Conservation (phyloP, 2,888 invertebrate genomes). For the Drosophila algonquin region DNA sequence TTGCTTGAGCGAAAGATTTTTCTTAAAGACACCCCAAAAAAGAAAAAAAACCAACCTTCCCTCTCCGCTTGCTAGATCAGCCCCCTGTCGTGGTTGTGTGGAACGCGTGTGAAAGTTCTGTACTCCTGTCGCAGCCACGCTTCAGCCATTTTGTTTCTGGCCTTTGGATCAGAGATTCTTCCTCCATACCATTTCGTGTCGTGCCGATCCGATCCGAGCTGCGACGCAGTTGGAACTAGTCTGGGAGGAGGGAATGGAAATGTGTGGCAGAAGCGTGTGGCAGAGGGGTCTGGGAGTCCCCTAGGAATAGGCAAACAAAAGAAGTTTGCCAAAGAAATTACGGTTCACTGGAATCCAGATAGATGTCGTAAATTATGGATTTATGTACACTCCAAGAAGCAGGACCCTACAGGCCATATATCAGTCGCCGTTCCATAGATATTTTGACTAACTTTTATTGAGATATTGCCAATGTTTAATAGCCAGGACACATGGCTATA, state of each 20-base stretch:
- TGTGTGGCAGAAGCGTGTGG: conserved; percentile 73
- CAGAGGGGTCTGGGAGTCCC: conserved; percentile 20
- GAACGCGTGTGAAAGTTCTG: conserved; percentile 77
- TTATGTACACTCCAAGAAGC: conserved; percentile 18
- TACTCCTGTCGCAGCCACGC: conserved; percentile 57
- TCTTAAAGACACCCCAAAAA: conserved; percentile 72
- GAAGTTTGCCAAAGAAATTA: conserved; percentile 44
- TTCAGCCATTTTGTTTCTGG: conserved; percentile 74
- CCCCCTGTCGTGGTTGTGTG: conserved; percentile 49
- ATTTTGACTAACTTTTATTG: no score
- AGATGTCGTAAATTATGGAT: conserved; percentile 36
- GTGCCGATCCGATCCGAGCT: neutral
- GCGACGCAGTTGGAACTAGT: conserved; percentile 27
- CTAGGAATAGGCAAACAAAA: conserved; percentile 21
- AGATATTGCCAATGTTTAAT: neutral
- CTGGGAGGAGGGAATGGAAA: conserved; percentile 57
- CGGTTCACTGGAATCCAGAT: conserved; percentile 30
- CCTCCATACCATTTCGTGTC: neutral
- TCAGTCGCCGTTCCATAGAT: neutral
- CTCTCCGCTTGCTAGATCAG: neutral
- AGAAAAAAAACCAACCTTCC: conserved; percentile 11
- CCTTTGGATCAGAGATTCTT: conserved; percentile 10
- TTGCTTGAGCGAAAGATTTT: conserved; percentile 53
- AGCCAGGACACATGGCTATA: neutral
- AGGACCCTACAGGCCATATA: conserved; percentile 7